Conservation (phyloP, 2,888 invertebrate genomes). For the Meloe dianella region DNA sequence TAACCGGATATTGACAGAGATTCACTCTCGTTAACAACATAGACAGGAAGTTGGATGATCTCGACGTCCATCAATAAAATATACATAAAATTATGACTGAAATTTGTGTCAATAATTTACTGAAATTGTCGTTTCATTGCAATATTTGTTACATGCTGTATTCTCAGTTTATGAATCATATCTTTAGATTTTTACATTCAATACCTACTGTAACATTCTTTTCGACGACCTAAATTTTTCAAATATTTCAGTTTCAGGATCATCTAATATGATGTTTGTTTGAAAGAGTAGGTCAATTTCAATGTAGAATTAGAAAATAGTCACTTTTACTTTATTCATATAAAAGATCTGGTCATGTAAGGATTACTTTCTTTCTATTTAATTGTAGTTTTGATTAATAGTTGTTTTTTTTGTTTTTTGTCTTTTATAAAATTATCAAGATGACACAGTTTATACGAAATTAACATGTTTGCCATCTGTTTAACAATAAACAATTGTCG, state of each 20-base stretch:
- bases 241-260: neutral
- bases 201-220: neutral
- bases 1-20: neutral
- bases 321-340: neutral
- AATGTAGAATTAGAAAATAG: neutral
- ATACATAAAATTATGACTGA: neutral
- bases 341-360: neutral
- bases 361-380: neutral
- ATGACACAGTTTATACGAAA: neutral
- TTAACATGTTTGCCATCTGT: conserved; percentile 1
- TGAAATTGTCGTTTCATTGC: too few species aligned
- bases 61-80: neutral
- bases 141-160: too few species aligned
- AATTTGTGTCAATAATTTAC: neutral
- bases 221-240: neutral
- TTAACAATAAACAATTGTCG: neutral
- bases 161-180: neutral
- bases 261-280: neutral
- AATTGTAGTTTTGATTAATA: neutral
- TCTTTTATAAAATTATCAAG: neutral
- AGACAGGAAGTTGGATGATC: neutral
- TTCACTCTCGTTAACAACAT: neutral
- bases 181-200: neutral
- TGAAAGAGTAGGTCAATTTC: neutral
- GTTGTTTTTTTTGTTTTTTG: too few species aligned